Conservation (phyloP, 2,888 invertebrate genomes). For the Heliconius ethilla region DNA sequence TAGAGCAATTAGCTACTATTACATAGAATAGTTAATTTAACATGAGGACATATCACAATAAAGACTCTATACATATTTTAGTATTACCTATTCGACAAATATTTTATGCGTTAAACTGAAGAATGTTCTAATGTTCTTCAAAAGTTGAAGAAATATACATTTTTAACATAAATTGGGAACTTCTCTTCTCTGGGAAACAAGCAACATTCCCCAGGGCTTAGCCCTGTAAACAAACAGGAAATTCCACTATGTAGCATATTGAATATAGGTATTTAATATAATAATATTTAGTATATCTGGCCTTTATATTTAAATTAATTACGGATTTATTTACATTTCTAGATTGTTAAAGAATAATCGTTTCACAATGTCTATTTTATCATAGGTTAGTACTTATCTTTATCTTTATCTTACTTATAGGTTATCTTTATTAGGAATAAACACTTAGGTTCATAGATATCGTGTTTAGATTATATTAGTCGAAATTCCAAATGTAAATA, state of each 20-base stretch:
- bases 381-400: neutral
- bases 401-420: too few relatives aligned
- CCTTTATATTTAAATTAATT: neutral
- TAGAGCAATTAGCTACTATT: neutral
- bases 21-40: neutral
- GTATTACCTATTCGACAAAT: too few relatives aligned
- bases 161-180: neutral
- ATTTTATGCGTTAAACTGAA: too few relatives aligned
- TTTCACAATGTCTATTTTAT: neutral
- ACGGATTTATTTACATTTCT: neutral
- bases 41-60: neutral
- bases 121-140: too few relatives aligned
- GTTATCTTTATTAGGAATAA: too few relatives aligned
- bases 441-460: neutral
- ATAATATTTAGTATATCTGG: neutral
- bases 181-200: neutral
- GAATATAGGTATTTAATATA: neutral
- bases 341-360: slow-evolving; percentile 3
- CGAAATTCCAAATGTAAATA: neutral
- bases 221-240: neutral
- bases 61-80: too few relatives aligned
- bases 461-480: neutral
- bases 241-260: neutral
- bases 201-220: neutral
- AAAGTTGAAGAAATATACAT: neutral